Percentiles rank a stretch among this genome's conserved stretches.
Conservation (phyloP, 2,797 vertebrate species). For the Crypturellus tataupa region DNA sequence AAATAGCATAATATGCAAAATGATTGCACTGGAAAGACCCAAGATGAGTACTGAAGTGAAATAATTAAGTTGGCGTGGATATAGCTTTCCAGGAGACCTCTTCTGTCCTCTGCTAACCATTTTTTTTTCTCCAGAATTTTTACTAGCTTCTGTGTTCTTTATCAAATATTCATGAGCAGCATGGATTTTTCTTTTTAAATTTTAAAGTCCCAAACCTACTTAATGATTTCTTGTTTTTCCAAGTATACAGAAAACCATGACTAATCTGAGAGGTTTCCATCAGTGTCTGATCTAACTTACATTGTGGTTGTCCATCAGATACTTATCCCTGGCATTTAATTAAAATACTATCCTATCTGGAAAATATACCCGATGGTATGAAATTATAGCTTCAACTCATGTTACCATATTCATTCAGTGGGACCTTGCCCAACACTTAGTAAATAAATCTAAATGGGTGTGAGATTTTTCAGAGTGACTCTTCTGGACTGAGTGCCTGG, state of each 20-base stretch:
- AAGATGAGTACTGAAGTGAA: background rate
- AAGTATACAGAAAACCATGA: background rate
- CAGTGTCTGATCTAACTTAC: background rate
- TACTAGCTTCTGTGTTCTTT: background rate
- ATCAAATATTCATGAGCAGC: background rate
- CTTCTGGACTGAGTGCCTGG: constrained; percentile 55
- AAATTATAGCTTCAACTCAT: background rate
- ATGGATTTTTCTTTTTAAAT: background rate
- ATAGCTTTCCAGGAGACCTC: background rate
- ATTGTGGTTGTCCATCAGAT: constrained; percentile 44
- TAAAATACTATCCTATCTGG: background rate
- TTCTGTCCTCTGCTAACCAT: background rate
- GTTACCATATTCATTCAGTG: background rate
- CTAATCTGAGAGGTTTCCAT: background rate
- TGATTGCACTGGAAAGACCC: constrained; percentile 19
- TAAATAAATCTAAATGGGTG: constrained; percentile 54
- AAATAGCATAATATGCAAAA: constrained; percentile 15
- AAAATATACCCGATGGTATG: background rate
- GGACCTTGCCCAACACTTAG: constrained; percentile 18
- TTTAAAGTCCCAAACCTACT: background rate
- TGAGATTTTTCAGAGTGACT: constrained; percentile 14
- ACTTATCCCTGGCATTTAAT: constrained; percentile 41
- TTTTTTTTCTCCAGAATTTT: constrained; percentile 3
- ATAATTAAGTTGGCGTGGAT: background rate
- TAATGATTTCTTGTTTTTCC: background rate